Evolutionary conservation across 2,113 vertebrate species (phyloP).

Genomic region (Acrocephalus arundinaceus): DNA sequence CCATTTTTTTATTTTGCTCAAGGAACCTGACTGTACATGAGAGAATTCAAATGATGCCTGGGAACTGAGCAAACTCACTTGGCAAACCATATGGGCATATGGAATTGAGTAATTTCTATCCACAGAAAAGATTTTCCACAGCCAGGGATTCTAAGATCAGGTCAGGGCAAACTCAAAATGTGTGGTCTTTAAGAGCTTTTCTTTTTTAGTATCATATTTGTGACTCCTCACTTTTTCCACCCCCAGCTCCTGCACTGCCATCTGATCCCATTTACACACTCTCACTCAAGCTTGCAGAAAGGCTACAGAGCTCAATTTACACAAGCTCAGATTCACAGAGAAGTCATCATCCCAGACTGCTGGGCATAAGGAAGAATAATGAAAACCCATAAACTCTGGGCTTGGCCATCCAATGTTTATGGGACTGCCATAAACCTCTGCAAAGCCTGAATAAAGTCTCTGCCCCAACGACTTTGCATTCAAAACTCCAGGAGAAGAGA

Average conservation of each 20-base stretch:
- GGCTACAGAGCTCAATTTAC: neutral
- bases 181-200: neutral
- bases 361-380: neutral
- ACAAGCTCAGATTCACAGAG: neutral
- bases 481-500: neutral
- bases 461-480: neutral
- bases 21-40: neutral
- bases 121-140: neutral
- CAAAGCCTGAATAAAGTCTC: neutral
- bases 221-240: neutral
- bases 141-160: neutral
- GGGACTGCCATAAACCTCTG: neutral
- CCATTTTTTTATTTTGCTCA: neutral
- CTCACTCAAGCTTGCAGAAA: neutral
- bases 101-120: neutral
- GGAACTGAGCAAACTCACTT: neutral
- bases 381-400: neutral
- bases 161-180: neutral
- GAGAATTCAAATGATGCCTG: neutral
- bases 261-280: neutral
- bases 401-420: neutral
- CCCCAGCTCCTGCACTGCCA: neutral
- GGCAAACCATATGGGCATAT: neutral
- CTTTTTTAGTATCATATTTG: neutral
- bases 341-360: neutral